Base-by-base conservation (phyloP, 2,113 vertebrate species). In the Odontophorus gujanensis region DNA sequence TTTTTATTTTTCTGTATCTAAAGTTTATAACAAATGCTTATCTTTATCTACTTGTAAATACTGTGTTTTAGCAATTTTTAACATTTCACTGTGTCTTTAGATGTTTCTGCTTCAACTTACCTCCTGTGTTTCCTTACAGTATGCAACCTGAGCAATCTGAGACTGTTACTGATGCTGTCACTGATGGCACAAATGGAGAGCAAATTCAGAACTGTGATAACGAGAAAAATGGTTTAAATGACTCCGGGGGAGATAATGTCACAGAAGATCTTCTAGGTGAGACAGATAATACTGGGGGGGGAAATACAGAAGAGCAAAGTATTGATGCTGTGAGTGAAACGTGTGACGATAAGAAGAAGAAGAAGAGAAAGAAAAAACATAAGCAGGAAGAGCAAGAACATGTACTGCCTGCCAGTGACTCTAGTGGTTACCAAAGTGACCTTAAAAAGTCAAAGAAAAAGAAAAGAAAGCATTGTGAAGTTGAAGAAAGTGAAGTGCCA, bases 381-480 rank as follows among this genome's bases (percentile, higher is more conserved):
- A 86, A 98, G 93, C 57, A 83, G 81, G 86, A 95, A 53, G 80
- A 69, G 69, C 97, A 73, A 42, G 95, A 95, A 11, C 61, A 88
- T 40, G 93, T 97, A 36, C 85, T 98, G 53, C 97, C 97, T 9
- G 81, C 77, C 51, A 99, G 98, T 85, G 98, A 99, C 97, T 98
- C 98, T 45, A 98, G 98, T 34, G 98, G 98, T 85, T 98, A 98
- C 90, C 89, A 98, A 6, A 98, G 98, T 80, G 98, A 97, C 81
- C 96, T 97, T 61, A 99, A 98, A 86, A 97, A 97, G 53, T 97
- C 89, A 85, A 99, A 97, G 91, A 99, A 98, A 97, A 98, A 98
- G 95, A 98, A 98, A 87, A 98, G 92, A 55, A 97, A 97, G 61
- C 93, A 92, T 45, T 90, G 40, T 4, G 97, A 96, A 82, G 42